phyloP scores from a whole-genome alignment of 2,113 vertebrate species.

The Notothenia coriiceps region DNA sequence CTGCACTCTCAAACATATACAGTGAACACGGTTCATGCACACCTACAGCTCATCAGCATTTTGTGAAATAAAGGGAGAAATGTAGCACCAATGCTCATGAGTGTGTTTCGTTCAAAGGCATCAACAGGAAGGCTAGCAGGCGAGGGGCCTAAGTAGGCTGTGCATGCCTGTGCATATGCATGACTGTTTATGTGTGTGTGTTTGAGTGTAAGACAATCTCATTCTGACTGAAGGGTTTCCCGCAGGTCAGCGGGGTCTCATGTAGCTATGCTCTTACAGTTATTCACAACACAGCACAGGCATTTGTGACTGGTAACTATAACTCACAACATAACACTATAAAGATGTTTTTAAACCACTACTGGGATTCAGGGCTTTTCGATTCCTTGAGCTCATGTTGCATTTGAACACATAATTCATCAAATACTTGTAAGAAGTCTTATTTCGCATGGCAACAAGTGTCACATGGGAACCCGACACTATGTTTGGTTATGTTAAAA shows the following conservation, averaged over 20 bases:
- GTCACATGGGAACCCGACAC: slow-evolving; percentile 8
- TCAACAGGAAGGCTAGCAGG: slow-evolving; percentile 14
- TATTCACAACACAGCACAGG: slow-evolving; percentile 19
- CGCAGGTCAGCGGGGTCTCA: slow-evolving; percentile 47
- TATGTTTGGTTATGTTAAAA: slow-evolving; percentile 34
- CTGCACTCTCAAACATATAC: neutral
- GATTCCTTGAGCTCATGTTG: neutral
- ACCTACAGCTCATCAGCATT: slow-evolving; percentile 2
- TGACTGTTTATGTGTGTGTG: slow-evolving; percentile 35
- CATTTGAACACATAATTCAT: neutral
- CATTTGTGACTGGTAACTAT: slow-evolving; percentile 4
- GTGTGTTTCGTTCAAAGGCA: slow-evolving; percentile 20
- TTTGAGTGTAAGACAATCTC: slow-evolving; percentile 47
- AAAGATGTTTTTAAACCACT: neutral
- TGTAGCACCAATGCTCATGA: neutral
- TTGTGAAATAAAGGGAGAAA: slow-evolving; percentile 9
- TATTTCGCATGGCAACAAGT: slow-evolving; percentile 6
- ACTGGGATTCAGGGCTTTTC: neutral
- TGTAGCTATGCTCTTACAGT: slow-evolving; percentile 33
- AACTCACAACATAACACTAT: neutral
- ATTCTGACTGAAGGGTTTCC: slow-evolving; percentile 50
- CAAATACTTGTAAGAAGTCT: neutral
- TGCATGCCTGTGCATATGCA: neutral
- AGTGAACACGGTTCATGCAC: slow-evolving; percentile 8
- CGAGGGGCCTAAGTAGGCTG: neutral